Base-by-base conservation (phyloP, 2,888 invertebrate species). In the Candidula unifasciata region DNA sequence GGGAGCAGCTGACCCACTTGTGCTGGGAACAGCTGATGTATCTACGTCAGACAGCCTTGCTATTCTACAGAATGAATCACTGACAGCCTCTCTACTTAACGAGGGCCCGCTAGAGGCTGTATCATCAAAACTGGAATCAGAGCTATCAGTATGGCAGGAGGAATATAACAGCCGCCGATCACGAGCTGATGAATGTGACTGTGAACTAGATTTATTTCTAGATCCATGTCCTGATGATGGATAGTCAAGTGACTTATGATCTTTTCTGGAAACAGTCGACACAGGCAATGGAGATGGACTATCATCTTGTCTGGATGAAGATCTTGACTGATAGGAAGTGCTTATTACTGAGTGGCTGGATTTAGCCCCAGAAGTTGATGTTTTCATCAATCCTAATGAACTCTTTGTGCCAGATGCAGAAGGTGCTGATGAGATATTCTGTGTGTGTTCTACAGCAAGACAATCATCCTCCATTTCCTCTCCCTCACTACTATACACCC, bases 101-200 rank as follows among this genome's bases (percentile, higher is more conserved):
- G 69, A 21, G 2, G n/a, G 35, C 16, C 37, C 60, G 52, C 24
- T n/a, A 24, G n/a, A 24, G 10, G 35, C 27, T 21, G 52, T 54
- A 3, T 83, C 83, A 21, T 83, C 83, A 71, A 83, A 83, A 57
- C 83, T 83, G 27, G 83, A 83, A 52, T 83, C 83, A n/a, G 83
- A 83, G 79, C 83, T 83, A 60, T 83, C 64, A 64, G 74, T 35
- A 6, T 64, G 33, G 37, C 37, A n/a, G 24, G 74, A 83, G 0
- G 60, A 60, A 27, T 60, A 80, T 37, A 80, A 80, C n/a, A 24
- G 18, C 18, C 80, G 52, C 27, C 52, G 24, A 3, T 13, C 30
- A 10, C 69, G 27, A 21, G 64, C 80, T 37, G 78, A 78, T 8
- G 64, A 37, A 21, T 16, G 33, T n/a, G 78, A 66, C 6, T 35